Evolutionary conservation across 2,113 vertebrate genomes (phyloP), one percentile per base, ranked within the genome.

Genomic region (Pelecanoides urinatrix): DNA sequence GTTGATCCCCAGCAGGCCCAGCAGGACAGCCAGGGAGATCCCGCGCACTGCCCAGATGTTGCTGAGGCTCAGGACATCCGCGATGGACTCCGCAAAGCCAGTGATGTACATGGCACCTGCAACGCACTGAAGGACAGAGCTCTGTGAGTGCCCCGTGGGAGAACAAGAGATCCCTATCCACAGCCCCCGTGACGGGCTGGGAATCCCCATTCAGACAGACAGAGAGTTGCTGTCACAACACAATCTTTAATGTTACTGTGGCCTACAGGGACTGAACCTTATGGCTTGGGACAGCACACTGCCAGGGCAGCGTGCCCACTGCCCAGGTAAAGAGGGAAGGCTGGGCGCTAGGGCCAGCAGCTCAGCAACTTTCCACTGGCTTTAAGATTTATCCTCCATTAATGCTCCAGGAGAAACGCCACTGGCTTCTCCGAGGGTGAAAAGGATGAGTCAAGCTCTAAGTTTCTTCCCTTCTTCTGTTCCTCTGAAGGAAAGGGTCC

Each of bases 41-140:
- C 98, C 98, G 1, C 99, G 97, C 52, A 99, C 99, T 0, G 98
- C 98, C 99, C 99, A 99, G 96, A 98, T 98, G 34, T 96, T 98
- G 97, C 98, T 96, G 68, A 99, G 97, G 34, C 94, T 97, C 95
- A 99, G 96, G 38, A 99, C 93, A 21, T 98, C 98, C 0, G 99
- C 99, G 53, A 99, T 98, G 16, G 99, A 99, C 96, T 99, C 99
- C 0, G 99, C 98, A 80, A 99, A 99, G 81, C 99, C 99, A 0
- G 99, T 99, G 98, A 99, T 98, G 90, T 99, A 99, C 99, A 99
- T 99, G 80, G 99, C 99, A 76, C 99, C 99, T 94, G 99, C 99
- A 94, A 99, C 99, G 45, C 99, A 99, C 99, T 99, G 97, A 95
- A 75, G 38, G 42, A 87, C 29, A 56, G 14, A 18, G 76, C 49